Conservation (phyloP, 2,797 vertebrate species). For the Aeoliscus strigatus region DNA sequence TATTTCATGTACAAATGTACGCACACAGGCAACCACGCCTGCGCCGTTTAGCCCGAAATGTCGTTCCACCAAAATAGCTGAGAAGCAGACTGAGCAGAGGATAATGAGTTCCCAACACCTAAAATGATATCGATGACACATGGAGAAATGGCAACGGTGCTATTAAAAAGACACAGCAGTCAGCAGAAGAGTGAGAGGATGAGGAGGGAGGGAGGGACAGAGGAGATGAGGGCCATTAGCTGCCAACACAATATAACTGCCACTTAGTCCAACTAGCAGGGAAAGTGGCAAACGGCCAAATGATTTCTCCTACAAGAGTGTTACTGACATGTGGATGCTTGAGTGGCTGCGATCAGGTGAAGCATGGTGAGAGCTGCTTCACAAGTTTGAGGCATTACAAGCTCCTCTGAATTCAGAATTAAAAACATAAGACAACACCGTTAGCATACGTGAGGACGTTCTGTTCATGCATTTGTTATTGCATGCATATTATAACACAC, state of each 20-base stretch:
- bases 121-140: conserved; percentile 73
- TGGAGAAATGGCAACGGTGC: conserved; percentile 65
- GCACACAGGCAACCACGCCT: conserved; percentile 39
- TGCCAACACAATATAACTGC: conserved; percentile 65
- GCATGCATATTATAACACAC: too few relatives aligned
- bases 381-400: conserved; percentile 5
- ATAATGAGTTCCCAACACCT: conserved; percentile 76
- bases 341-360: conserved; percentile 34
- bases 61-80: conserved; percentile 66
- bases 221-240: conserved; percentile 63
- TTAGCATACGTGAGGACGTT: too few relatives aligned
- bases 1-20: conserved; percentile 37
- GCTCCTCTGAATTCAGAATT: not conserved
- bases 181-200: conserved; percentile 49
- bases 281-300: conserved; percentile 57
- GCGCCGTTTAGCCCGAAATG: conserved; percentile 45
- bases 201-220: conserved; percentile 45
- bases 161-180: conserved; percentile 71
- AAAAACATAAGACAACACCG: too few relatives aligned
- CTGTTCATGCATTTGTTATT: too few relatives aligned
- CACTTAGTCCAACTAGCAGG: conserved; percentile 63
- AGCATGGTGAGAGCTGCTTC: conserved; percentile 29
- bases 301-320: conserved; percentile 49
- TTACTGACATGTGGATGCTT: conserved; percentile 44
- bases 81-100: too few relatives aligned